phyloP scores from a whole-genome alignment of 2,888 invertebrate genomes.

The Drosophila kuntzei region DNA sequence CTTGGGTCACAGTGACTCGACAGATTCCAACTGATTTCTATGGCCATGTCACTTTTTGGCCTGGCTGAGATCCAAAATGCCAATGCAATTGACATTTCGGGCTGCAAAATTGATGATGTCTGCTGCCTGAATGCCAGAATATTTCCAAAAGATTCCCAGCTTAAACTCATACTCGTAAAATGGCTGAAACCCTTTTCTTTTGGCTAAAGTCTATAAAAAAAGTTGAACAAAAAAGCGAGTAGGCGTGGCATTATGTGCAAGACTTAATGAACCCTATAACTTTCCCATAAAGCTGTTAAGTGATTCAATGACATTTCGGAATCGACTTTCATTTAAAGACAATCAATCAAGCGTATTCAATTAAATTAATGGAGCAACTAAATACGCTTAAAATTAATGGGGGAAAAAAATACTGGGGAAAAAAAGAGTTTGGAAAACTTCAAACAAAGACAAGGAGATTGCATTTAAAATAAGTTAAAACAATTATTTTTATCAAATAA shows the following conservation, averaged over 20 bases:
- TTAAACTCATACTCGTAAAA: slow-evolving; percentile 7
- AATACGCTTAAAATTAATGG: neutral
- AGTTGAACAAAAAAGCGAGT: neutral
- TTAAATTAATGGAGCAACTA: neutral
- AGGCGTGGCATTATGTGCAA: slow-evolving; percentile 7
- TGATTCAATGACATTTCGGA: slow-evolving; percentile 19
- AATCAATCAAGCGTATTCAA: slow-evolving; percentile 33
- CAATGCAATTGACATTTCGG: slow-evolving; percentile 73
- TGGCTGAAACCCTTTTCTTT: slow-evolving; percentile 36
- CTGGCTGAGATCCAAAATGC: slow-evolving; percentile 57
- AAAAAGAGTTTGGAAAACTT: neutral
- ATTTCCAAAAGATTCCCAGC: slow-evolving; percentile 7
- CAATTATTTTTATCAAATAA: too few species aligned
- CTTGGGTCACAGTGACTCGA: slow-evolving; percentile 41
- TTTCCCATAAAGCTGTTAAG: slow-evolving; percentile 21
- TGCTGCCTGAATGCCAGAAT: slow-evolving; percentile 21
- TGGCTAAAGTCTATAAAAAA: neutral
- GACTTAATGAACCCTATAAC: slow-evolving; percentile 32
- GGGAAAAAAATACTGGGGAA: neutral
- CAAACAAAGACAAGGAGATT: neutral
- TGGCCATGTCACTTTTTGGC: slow-evolving; percentile 47
- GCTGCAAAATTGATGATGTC: slow-evolving; percentile 67
- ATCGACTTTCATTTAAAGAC: neutral
- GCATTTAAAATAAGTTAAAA: neutral
- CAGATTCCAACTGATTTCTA: slow-evolving; percentile 56